Base-by-base conservation (phyloP, 2,888 invertebrate species). In the Limnephilus marmoratus region DNA sequence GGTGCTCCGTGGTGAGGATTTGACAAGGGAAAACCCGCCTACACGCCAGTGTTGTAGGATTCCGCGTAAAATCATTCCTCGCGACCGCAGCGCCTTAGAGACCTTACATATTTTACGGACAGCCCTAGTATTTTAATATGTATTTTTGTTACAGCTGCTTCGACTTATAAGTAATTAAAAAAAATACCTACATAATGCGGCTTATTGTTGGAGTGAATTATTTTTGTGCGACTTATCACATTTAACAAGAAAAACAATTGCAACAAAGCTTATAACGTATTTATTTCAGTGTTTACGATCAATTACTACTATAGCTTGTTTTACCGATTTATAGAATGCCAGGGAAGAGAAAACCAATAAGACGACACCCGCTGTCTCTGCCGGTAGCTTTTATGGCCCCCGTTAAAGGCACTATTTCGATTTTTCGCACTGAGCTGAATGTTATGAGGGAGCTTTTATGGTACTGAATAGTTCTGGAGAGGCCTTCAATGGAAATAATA, bases 401-500 rank as follows among this genome's bases (percentile, higher is more conserved):
- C 37, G n/a, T 83, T 83, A 83, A 83, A 82, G 82, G 82, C 9
- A 34, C 13, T 31, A 83, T 83, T 83, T 83, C 37, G 83, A 83
- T 83, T 83, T 83, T 83, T 83, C 37, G 13, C 83, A 34, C 83
- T 24, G 34, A 24, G 11, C 11, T 11, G 83, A 18, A 83, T 34
- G 83, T 37, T 83, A 24, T 37, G 37, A 68, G 7, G 37, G 34
- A 34, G 15, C 37, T 41, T 37, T 83, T 37, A 82, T 34, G 4
- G 34, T 2, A 13, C 24, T 31, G 29, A 82, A 34, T 34, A 83
- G 24, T 68, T 41, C 37, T 83, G 37, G 15, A 18, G 37, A 34
- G 24, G 15, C 82, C 24, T 68, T n/a, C 68, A 5, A 24, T 24
- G 24, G n/a, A 9, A 5, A 24, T n/a, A 68, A 24, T 68, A 68